Percentiles rank a stretch among this genome's conserved stretches.
phyloP scores from a whole-genome alignment of 2,888 invertebrate genomes.

The Coleophora deauratella region DNA sequence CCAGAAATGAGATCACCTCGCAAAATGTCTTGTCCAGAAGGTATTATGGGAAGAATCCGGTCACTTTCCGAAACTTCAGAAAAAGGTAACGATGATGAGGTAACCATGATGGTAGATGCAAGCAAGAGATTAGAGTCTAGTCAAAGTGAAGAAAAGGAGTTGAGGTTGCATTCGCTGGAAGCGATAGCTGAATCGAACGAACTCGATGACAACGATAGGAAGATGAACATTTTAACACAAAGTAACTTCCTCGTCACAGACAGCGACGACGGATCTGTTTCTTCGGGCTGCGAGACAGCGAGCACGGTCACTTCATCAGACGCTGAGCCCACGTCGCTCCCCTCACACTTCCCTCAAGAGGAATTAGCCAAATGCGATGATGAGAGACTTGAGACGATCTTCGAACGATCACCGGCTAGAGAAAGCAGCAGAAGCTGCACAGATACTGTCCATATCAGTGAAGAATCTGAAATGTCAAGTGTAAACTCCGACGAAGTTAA shows the following conservation, averaged over 20 bases:
- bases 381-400: conserved; percentile 42
- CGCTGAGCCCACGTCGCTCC: conserved; percentile 66
- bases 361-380: conserved; percentile 51
- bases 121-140: conserved; percentile 44
- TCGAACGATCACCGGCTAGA: conserved; percentile 27
- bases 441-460: conserved; percentile 26
- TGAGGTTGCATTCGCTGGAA: conserved; percentile 36
- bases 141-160: conserved; percentile 39
- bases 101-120: conserved; percentile 45
- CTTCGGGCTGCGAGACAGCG: conserved; percentile 87
- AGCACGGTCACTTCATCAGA: conserved; percentile 80
- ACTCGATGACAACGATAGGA: conserved; percentile 37
- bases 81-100: conserved; percentile 40
- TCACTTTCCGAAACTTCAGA: conserved; percentile 36
- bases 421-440: conserved; percentile 31
- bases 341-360: conserved; percentile 55
- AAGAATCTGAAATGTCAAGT: conserved; percentile 14
- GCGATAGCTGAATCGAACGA: conserved; percentile 55
- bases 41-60: conserved; percentile 47
- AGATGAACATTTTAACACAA: conserved; percentile 39
- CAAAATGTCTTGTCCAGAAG: conserved; percentile 62
- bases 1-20: conserved; percentile 55
- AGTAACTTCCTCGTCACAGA: conserved; percentile 76
- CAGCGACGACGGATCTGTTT: conserved; percentile 84
- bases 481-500: conserved; percentile 46